Conservation (phyloP, 2,888 invertebrate genomes). For the Phalangium opilio region DNA sequence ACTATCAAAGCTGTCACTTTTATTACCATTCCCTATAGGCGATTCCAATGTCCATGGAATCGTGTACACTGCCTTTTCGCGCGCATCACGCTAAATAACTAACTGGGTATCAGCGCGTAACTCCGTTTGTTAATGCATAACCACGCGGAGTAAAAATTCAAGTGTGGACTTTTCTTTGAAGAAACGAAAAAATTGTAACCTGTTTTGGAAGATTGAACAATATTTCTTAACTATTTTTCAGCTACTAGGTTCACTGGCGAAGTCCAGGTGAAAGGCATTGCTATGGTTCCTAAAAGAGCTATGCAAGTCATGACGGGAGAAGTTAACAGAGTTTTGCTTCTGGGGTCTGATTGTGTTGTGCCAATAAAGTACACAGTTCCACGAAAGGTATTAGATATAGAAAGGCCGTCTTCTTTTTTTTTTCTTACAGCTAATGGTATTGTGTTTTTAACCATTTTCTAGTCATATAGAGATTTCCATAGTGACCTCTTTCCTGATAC, state of each 20-base stretch:
- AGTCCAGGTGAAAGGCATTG: conserved; percentile 77
- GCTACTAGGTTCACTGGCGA: conserved; percentile 65
- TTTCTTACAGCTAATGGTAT: neutral
- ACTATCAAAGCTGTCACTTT: too few relatives aligned
- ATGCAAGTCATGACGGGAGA: conserved; percentile 94
- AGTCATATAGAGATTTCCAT: conserved; percentile 87
- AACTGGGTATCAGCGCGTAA: too few relatives aligned
- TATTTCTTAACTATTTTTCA: too few relatives aligned
- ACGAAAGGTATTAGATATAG: conserved; percentile 47
- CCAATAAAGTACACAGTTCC: conserved; percentile 92
- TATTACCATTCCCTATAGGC: too few relatives aligned
- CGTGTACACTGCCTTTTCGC: too few relatives aligned
- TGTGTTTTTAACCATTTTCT: conserved; percentile 21
- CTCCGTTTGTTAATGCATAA: too few relatives aligned
- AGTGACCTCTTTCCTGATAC: conserved; percentile 88
- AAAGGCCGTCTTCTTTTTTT: neutral
- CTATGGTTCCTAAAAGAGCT: conserved; percentile 77
- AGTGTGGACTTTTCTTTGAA: too few relatives aligned
- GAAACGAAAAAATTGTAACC: too few relatives aligned
- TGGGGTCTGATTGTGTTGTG: conserved; percentile 69
- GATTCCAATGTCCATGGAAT: too few relatives aligned
- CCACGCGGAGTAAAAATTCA: too few relatives aligned
- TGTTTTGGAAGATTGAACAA: too few relatives aligned
- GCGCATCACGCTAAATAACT: too few relatives aligned
- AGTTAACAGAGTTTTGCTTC: conserved; percentile 74